Evolutionary conservation across 2,888 invertebrate genomes (phyloP).

Genomic region (Clunio marinus): DNA sequence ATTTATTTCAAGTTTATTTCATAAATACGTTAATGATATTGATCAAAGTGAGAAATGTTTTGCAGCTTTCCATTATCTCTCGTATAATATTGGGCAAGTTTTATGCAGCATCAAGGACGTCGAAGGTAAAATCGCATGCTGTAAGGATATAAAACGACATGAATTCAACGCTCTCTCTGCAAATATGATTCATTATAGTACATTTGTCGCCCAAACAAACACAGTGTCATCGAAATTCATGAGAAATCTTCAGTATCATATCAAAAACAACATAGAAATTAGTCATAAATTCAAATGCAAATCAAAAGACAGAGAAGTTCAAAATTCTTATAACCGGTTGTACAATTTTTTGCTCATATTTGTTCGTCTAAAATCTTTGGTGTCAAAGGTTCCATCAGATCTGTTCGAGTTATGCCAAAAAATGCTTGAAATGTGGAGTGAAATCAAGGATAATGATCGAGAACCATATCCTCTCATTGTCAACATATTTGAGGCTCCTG

Average conservation of each 20-base stretch:
- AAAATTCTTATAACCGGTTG: not conserved
- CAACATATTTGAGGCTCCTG: too few relatives aligned
- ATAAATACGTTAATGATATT: too few relatives aligned
- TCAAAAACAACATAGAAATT: not conserved
- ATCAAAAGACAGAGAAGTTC: not conserved
- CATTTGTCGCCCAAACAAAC: not conserved
- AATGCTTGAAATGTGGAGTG: too few relatives aligned
- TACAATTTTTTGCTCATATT: not conserved
- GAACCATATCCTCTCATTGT: too few relatives aligned
- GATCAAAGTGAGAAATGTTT: too few relatives aligned
- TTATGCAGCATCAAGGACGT: not conserved
- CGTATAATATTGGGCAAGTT: not conserved
- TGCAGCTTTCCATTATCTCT: not conserved
- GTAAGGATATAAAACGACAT: slow-evolving; percentile 9
- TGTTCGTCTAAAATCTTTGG: not conserved
- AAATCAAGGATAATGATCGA: too few relatives aligned
- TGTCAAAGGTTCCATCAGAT: not conserved
- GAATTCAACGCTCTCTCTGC: not conserved
- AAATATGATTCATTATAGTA: not conserved
- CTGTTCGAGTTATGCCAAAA: not conserved
- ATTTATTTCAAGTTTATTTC: too few relatives aligned
- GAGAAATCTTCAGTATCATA: not conserved
- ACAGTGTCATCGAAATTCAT: too few relatives aligned
- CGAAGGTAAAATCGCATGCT: not conserved
- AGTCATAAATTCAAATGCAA: not conserved